phyloP scores from a whole-genome alignment of 2,113 vertebrate species.

The Kryptolebias marmoratus region DNA sequence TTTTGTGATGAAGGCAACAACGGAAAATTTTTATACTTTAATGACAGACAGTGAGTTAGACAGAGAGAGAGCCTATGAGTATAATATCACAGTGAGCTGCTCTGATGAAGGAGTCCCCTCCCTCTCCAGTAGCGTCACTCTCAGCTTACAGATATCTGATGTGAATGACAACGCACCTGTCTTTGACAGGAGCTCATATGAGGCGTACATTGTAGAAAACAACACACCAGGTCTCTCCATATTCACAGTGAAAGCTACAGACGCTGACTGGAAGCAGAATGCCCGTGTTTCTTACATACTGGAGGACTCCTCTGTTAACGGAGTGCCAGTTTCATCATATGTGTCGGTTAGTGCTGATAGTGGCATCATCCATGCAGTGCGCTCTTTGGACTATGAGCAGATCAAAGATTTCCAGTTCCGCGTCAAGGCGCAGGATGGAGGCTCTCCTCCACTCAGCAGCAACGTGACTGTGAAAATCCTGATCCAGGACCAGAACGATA shows the following conservation, averaged over 20 bases:
- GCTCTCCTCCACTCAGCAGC: slow-evolving; percentile 15
- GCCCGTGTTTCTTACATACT: slow-evolving; percentile 31
- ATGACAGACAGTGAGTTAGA: slow-evolving; percentile 55
- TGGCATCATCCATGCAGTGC: slow-evolving; percentile 25
- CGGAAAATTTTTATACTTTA: slow-evolving; percentile 67
- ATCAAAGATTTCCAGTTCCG: slow-evolving; percentile 8
- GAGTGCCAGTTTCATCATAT: slow-evolving; percentile 17
- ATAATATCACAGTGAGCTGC: slow-evolving; percentile 35
- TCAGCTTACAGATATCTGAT: slow-evolving; percentile 26
- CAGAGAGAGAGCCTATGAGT: slow-evolving; percentile 32
- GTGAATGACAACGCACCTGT: slow-evolving; percentile 23
- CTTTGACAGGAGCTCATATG: neutral
- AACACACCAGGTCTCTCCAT: slow-evolving; percentile 26
- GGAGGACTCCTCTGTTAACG: slow-evolving; percentile 23
- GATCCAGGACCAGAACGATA: too few species aligned
- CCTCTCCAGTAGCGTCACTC: slow-evolving; percentile 28
- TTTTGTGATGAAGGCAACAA: slow-evolving; percentile 66
- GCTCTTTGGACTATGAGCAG: slow-evolving; percentile 28
- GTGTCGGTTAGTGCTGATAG: slow-evolving; percentile 24
- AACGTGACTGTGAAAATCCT: too few species aligned
- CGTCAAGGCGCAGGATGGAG: slow-evolving; percentile 9
- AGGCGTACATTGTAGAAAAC: slow-evolving; percentile 25
- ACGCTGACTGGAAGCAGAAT: slow-evolving; percentile 36
- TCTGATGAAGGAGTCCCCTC: slow-evolving; percentile 36
- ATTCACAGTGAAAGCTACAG: slow-evolving; percentile 36